A percentile compares a stretch with the other conserved stretches of the same genome.
phyloP scores from a whole-genome alignment of 2,888 invertebrate species.

The Ganaspis brasiliensis region DNA sequence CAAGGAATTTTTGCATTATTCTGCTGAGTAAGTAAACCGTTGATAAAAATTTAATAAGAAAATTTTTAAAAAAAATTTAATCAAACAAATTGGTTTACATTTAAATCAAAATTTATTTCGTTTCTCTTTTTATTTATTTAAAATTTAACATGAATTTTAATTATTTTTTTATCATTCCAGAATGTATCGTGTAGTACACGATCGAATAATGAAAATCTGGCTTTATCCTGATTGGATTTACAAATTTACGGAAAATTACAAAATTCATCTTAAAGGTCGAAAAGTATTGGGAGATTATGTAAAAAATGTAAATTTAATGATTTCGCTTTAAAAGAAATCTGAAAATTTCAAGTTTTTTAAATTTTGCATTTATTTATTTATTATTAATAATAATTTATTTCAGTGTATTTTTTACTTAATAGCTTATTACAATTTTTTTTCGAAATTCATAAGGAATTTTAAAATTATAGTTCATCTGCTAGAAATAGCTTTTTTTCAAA shows the following conservation, averaged over 20 bases:
- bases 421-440: too few species aligned
- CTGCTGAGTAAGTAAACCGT: slow-evolving; percentile 53
- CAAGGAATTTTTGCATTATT: slow-evolving; percentile 52
- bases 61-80: neutral
- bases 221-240: slow-evolving; percentile 64
- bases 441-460: too few species aligned
- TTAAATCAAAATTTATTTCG: too few species aligned
- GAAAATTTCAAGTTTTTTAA: too few species aligned
- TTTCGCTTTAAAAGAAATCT: too few species aligned
- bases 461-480: too few species aligned
- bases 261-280: slow-evolving; percentile 48
- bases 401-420: too few species aligned
- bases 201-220: slow-evolving; percentile 65
- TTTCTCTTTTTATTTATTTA: neutral
- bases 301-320: slow-evolving; percentile 49
- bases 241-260: slow-evolving; percentile 51
- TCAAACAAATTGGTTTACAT: too few species aligned
- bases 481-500: too few species aligned
- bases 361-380: neutral
- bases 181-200: slow-evolving; percentile 61
- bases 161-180: slow-evolving; percentile 46
- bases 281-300: slow-evolving; percentile 54
- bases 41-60: neutral
- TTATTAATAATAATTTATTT: neutral
- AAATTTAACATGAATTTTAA: neutral